phyloP scores from a whole-genome alignment of 92 coral and sea anemone genomes.

The Epizoanthus scotinus region DNA sequence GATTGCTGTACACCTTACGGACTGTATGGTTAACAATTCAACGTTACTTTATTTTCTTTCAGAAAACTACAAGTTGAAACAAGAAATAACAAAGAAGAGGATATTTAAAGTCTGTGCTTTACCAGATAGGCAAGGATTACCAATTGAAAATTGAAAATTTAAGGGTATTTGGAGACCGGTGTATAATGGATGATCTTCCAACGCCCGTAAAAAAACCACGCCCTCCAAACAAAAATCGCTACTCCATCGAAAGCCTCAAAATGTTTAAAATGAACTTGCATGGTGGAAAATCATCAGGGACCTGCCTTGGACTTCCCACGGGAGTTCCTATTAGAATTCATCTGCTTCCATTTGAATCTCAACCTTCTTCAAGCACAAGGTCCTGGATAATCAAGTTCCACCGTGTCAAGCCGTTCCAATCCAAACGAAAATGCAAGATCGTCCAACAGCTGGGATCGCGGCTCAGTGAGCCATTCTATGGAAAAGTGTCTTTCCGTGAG shows the following conservation, averaged over 20 bases:
- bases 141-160: no score
- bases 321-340: constrained; percentile 36
- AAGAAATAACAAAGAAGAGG: no score
- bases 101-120: no score
- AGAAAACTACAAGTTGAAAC: no score
- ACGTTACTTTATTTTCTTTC: no score
- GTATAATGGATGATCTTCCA: constrained; percentile 26
- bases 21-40: no score
- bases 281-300: constrained; percentile 30
- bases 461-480: constrained; percentile 39
- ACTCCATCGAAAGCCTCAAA: constrained; percentile 35
- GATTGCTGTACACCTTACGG: no score
- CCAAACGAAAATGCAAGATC: constrained; percentile 36
- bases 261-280: constrained; percentile 35
- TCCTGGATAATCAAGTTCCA: constrained; percentile 37
- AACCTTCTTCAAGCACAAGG: constrained; percentile 34
- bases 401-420: constrained; percentile 35
- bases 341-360: constrained; percentile 36
- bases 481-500: constrained; percentile 43
- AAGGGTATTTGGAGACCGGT: no score
- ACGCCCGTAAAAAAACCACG: constrained; percentile 19
- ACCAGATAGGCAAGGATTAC: no score
- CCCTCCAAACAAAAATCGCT: constrained; percentile 34
- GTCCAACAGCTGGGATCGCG: constrained; percentile 39
- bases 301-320: constrained; percentile 35